Evolutionary conservation across 1,140 invertebrate genomes (phyloP).

Genomic region (Streblospio benedicti): DNA sequence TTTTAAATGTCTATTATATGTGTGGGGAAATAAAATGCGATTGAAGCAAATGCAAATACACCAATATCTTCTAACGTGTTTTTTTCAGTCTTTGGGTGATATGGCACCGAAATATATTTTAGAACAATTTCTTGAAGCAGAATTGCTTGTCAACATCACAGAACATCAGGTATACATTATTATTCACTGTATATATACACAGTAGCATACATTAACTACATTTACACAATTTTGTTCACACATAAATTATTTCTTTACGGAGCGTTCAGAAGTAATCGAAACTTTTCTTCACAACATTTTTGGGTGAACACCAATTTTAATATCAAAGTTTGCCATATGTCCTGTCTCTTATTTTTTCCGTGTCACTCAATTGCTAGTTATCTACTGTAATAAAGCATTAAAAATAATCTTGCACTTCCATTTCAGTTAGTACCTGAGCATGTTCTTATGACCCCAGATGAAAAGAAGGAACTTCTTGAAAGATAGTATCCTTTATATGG

Average conservation of each 20-base stretch:
- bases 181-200: slow-evolving; percentile 7
- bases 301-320: no score
- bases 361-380: slow-evolving; percentile 9
- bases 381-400: slow-evolving; percentile 10
- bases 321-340: no score
- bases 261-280: no score
- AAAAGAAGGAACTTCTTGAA: slow-evolving; percentile 86
- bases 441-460: slow-evolving; percentile 93
- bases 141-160: slow-evolving; percentile 97
- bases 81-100: slow-evolving; percentile 77
- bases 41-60: no score
- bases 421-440: slow-evolving; percentile 85
- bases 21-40: no score
- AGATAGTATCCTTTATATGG: slow-evolving; percentile 71
- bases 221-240: no score
- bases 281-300: no score
- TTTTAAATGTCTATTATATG: no score
- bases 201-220: no score
- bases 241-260: no score
- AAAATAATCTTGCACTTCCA: background rate
- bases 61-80: no score
- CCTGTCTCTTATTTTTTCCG: slow-evolving; percentile 13
- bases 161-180: slow-evolving; percentile 71
- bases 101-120: slow-evolving; percentile 99
- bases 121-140: slow-evolving; percentile 97